Conservation (phyloP, 2,888 invertebrate species). For the Idaea aversata region DNA sequence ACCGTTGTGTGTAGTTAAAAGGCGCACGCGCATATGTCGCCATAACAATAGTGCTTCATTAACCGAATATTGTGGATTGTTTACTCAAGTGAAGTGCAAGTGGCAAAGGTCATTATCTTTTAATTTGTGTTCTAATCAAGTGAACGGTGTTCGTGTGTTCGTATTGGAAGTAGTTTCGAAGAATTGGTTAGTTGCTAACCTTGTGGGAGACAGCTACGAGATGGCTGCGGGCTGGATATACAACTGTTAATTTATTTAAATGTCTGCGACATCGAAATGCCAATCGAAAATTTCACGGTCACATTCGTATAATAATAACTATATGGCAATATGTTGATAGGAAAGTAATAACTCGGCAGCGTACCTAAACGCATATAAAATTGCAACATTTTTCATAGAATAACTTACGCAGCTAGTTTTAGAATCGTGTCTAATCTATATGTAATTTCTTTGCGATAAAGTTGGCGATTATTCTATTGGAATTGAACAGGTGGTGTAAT, state of each 20-base stretch:
- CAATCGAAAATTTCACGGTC: constrained; percentile 54
- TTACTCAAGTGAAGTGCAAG: constrained; percentile 45
- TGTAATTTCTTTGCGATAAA: constrained; percentile 25
- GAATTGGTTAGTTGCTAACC: constrained; percentile 66
- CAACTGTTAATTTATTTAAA: constrained; percentile 62
- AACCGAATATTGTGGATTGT: constrained; percentile 5
- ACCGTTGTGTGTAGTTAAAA: constrained; percentile 17
- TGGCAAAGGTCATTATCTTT: constrained; percentile 63
- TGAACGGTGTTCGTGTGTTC: constrained; percentile 57
- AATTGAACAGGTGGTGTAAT: constrained; percentile 24
- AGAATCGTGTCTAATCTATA: constrained; percentile 47
- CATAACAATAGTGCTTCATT: constrained; percentile 25
- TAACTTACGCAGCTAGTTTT: constrained; percentile 29
- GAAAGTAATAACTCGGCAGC: constrained; percentile 16
- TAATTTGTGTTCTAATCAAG: constrained; percentile 55
- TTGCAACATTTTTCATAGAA: constrained; percentile 37
- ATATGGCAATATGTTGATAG: constrained; percentile 16
- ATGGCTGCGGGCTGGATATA: constrained; percentile 53
- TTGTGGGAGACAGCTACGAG: constrained; percentile 52
- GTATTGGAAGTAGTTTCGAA: constrained; percentile 56
- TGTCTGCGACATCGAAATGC: constrained; percentile 53
- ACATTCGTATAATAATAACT: constrained; percentile 19
- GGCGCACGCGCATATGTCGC: background rate
- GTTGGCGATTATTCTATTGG: constrained; percentile 25
- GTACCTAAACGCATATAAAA: constrained; percentile 7